Percentiles rank a stretch among this genome's conserved stretches.
These are phyloP conservation scores for Phasia obesa DNA, from an alignment of 2,888 invertebrate genomes.

Conservation along the genomic window DNA sequence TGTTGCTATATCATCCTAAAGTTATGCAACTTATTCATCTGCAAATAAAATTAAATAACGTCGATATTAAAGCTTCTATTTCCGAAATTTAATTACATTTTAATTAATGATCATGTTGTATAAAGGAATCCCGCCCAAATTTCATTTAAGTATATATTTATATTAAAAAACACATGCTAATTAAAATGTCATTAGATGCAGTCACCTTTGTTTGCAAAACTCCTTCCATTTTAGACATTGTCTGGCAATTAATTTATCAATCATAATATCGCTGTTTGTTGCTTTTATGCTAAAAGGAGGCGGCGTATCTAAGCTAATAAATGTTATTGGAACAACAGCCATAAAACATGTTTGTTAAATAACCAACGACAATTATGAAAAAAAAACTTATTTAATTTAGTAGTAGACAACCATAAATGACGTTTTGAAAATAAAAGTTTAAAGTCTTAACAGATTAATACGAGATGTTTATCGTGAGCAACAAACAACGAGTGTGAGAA, in stretches of 20 bases:
- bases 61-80: too few relatives aligned
- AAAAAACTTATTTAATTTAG: not conserved
- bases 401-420: not conserved
- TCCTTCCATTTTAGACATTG: conserved; percentile 17
- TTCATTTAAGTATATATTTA: too few relatives aligned
- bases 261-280: conserved; percentile 3
- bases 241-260: conserved; percentile 40
- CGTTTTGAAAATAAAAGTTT: conserved; percentile 8
- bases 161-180: conserved; percentile 19
- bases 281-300: not conserved
- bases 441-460: not conserved
- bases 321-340: conserved; percentile 18
- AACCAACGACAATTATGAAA: not conserved
- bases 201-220: conserved; percentile 4
- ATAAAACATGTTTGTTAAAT: not conserved
- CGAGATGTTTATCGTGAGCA: not conserved
- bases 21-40: too few relatives aligned
- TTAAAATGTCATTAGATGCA: conserved; percentile 39
- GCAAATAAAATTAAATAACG: too few relatives aligned
- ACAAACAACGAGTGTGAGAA: not conserved
- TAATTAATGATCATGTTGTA: too few relatives aligned
- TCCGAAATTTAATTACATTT: too few relatives aligned
- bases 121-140: too few relatives aligned
- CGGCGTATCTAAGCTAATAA: conserved; percentile 10
- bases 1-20: too few relatives aligned